Evolutionary conservation across 2,888 invertebrate species (phyloP).

Genomic region (Muschampia plurimacula): DNA sequence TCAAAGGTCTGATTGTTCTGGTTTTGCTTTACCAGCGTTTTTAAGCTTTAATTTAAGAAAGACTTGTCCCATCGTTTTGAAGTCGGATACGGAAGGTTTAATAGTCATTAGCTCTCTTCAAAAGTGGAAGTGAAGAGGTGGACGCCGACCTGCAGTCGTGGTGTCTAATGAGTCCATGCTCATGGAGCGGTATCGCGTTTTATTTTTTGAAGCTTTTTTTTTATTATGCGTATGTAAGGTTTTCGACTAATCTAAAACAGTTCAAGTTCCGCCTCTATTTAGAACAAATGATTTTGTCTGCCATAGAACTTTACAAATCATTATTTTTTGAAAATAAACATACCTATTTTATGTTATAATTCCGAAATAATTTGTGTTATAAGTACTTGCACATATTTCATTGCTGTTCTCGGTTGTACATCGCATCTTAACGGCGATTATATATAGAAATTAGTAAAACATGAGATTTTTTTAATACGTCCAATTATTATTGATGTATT

Average conservation of each 20-base stretch:
- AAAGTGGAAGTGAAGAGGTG: conserved; percentile 25
- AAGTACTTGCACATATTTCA: conserved; percentile 27
- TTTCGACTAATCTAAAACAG: conserved; percentile 37
- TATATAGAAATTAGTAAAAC: conserved; percentile 27
- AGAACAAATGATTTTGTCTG: conserved; percentile 40
- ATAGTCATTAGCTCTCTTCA: conserved; percentile 76
- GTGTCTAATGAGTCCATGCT: conserved; percentile 19
- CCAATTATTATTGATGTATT: conserved; percentile 60
- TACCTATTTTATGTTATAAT: conserved; percentile 13
- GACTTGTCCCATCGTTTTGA: conserved; percentile 75
- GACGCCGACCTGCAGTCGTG: conserved; percentile 17
- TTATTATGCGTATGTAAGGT: conserved; percentile 22
- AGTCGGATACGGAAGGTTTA: conserved; percentile 62
- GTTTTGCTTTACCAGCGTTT: conserved; percentile 47
- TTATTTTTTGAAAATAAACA: conserved; percentile 30
- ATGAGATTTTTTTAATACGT: conserved; percentile 39
- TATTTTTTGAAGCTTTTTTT: conserved; percentile 32
- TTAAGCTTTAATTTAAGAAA: conserved; percentile 71
- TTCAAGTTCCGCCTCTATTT: conserved; percentile 37
- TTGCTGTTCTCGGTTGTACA: conserved; percentile 22
- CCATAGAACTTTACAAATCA: conserved; percentile 39
- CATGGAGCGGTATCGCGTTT: conserved; percentile 31
- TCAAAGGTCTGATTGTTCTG: conserved; percentile 36
- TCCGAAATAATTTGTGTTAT: conserved; percentile 34
- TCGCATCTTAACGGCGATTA: conserved; percentile 24